These are phyloP conservation scores for Drosophila parabipectinata DNA, from an alignment of 1,140 invertebrate species.

Conservation along the genomic window DNA sequence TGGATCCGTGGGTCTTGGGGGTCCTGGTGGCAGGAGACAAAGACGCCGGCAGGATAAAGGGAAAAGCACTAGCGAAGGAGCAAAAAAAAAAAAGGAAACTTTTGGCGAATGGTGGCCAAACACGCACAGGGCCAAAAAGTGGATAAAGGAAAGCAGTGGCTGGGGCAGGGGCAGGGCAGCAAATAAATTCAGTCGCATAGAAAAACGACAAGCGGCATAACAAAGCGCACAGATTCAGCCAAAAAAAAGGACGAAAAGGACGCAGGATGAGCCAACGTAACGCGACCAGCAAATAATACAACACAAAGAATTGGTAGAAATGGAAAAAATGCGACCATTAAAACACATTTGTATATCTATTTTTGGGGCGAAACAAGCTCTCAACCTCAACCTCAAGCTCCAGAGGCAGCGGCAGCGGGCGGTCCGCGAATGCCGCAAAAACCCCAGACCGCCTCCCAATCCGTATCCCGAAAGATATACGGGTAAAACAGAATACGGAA, in stretches of 20 bases:
- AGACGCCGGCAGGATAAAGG: constrained; percentile 4
- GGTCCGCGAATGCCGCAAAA: constrained; percentile 44
- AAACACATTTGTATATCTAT: constrained; percentile 83
- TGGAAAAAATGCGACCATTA: constrained; percentile 74
- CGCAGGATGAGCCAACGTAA: constrained; percentile 30
- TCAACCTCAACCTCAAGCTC: constrained; percentile 37
- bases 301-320: constrained; percentile 41
- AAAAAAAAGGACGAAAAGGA: constrained; percentile 13
- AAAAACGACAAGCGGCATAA: constrained; percentile 81
- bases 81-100: constrained; percentile 52
- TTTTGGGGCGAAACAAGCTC: constrained; percentile 67
- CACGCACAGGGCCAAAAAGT: constrained; percentile 61
- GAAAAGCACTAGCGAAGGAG: constrained; percentile 12
- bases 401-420: constrained; percentile 23
- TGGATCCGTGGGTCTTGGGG: neutral
- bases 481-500: constrained; percentile 17
- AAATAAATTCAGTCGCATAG: constrained; percentile 81
- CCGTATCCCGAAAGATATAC: constrained; percentile 16
- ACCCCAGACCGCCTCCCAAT: constrained; percentile 23
- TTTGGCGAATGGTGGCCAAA: constrained; percentile 73
- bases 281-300: constrained; percentile 30
- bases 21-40: constrained; percentile 12
- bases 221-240: constrained; percentile 73
- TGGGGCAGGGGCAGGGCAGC: constrained; percentile 16
- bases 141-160: constrained; percentile 2